Evolutionary conservation across 2,113 vertebrate genomes (phyloP), one percentile per base, ranked within the genome.

Genomic region (Lepisosteus osseus): DNA sequence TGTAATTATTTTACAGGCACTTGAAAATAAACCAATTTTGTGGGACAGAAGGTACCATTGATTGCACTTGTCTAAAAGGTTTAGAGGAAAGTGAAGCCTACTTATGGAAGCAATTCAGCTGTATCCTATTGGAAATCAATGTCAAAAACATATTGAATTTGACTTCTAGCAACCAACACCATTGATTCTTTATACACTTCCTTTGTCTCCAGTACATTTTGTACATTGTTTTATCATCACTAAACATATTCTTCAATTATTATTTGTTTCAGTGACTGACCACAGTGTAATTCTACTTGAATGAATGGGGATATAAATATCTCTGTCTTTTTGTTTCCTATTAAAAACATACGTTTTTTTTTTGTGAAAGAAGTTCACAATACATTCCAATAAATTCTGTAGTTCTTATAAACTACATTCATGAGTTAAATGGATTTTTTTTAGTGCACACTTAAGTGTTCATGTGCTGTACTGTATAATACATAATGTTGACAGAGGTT

Each of bases 81-180:
- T 79, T 40, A 72, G 69, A 61, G 42, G 68, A 68, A 77, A 76
- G 41, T 66, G 63, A 70, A 51, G 15, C 44, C 66, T 61, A 70
- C 17, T 72, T 71, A 69, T 74, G 62, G 73, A 56, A 71, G 70
- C 66, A 69, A 78, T 67, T 17, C 69, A 77, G 51, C 64, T 54
- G 63, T 54, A n/a, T 43, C 13, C 61, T 79, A 82, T 76, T 14
- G 76, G 76, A 68, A 85, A 85, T 85, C 82, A 80, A 80, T 84
- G 75, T 76, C 61, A 74, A 74, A 63, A 62, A 73, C 67, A 71
- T 74, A 78, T 77, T 77, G 75, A 81, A 75, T 83, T 79, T 68
- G 79, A 75, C 79, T 77, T 71, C 65, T 70, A 66, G 65, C 62
- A 80, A 78, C 74, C 77, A 76, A 83, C 73, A 45, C 2, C 61